phyloP scores from a whole-genome alignment of 2,888 invertebrate species.

The Pandemis cinnamomeana region DNA sequence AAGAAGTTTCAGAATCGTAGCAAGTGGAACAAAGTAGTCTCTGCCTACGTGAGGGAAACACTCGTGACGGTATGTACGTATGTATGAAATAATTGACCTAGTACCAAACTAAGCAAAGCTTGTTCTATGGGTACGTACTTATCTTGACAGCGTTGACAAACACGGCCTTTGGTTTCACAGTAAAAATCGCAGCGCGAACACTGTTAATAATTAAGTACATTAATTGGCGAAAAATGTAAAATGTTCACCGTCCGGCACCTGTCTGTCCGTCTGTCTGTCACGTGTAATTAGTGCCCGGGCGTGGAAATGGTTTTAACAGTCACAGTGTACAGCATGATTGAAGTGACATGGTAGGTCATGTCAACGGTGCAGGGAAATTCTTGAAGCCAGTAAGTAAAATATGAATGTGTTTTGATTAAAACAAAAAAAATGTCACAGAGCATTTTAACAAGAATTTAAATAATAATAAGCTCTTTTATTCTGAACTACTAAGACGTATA shows the following conservation, averaged over 20 bases:
- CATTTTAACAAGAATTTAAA: no score
- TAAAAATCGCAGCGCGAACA: background rate
- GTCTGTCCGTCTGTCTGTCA: conserved; percentile 27
- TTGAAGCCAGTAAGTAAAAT: background rate
- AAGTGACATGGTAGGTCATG: background rate
- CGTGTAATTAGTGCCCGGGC: conserved; percentile 8
- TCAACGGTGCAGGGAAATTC: background rate
- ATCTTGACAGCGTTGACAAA: no score
- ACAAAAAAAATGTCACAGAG: no score
- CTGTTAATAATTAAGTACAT: conserved; percentile 20
- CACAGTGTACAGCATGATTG: background rate
- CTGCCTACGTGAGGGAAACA: no score
- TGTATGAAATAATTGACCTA: no score
- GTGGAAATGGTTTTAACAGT: background rate
- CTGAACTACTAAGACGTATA: no score
- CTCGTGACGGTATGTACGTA: no score
- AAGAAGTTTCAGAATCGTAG: no score
- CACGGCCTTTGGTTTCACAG: background rate
- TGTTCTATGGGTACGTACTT: no score
- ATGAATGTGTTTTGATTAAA: background rate
- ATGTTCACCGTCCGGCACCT: conserved; percentile 12
- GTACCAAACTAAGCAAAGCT: no score
- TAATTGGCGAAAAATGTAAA: conserved; percentile 13
- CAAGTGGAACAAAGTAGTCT: no score
- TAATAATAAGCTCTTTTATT: no score